Conservation (phyloP, 2,888 invertebrate species). For the Adela reaumurella region DNA sequence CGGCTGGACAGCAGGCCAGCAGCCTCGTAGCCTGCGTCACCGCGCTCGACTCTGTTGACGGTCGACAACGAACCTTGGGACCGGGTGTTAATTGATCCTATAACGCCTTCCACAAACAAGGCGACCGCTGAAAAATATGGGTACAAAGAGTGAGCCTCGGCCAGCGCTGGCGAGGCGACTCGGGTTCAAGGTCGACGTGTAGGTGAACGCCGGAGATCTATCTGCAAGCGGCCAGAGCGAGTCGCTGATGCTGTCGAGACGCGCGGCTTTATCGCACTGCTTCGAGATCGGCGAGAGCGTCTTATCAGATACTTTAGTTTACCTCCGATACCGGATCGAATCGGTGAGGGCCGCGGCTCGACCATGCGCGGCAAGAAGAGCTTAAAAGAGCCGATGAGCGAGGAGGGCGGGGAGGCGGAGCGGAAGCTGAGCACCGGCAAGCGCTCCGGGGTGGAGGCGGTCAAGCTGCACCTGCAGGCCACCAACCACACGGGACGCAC, state of each 20-base stretch:
- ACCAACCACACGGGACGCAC: constrained; percentile 44
- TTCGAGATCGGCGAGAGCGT: not conserved
- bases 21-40: too few species aligned
- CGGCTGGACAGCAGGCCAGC: not conserved
- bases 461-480: constrained; percentile 35
- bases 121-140: not conserved
- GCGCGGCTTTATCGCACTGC: not conserved
- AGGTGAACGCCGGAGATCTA: too few species aligned
- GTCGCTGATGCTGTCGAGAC: not conserved
- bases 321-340: not conserved
- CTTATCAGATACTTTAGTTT: not conserved
- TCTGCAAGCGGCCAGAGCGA: not conserved
- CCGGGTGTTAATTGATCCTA: not conserved
- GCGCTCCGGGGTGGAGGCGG: constrained; percentile 44
- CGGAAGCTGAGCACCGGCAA: constrained; percentile 24
- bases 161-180: not conserved
- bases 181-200: not conserved
- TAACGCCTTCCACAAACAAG: not conserved
- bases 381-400: constrained; percentile 8
- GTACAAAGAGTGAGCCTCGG: not conserved
- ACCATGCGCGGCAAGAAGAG: constrained; percentile 16
- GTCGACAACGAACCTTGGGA: not conserved
- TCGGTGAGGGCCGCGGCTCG: constrained; percentile 15
- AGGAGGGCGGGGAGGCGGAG: constrained; percentile 10
- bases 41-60: not conserved